phyloP scores from a whole-genome alignment of 2,797 vertebrate genomes.

The Heteromormyrus szaboi region DNA sequence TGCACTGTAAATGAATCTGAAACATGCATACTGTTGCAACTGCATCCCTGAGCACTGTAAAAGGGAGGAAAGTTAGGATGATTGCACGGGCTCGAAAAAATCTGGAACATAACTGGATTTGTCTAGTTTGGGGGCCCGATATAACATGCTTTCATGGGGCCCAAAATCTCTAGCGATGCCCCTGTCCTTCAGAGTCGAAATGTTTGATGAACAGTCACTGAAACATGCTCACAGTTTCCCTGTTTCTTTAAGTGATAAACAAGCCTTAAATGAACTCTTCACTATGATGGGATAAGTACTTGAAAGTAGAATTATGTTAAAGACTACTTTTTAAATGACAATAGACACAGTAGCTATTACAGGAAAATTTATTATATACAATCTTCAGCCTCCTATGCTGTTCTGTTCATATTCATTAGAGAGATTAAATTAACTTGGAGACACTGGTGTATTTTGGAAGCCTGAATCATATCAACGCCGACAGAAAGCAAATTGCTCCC shows the following conservation, averaged over 20 bases:
- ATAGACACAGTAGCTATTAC: neutral
- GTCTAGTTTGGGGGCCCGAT: neutral
- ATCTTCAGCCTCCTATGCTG: neutral
- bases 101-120: neutral
- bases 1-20: neutral
- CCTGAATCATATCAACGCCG: neutral
- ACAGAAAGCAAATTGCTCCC: neutral
- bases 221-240: neutral
- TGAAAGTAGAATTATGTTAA: neutral
- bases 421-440: neutral
- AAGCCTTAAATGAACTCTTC: neutral
- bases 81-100: neutral
- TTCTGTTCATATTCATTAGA: slow-evolving; percentile 1
- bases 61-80: neutral
- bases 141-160: neutral
- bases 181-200: neutral
- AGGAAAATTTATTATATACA: neutral
- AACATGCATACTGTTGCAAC: neutral
- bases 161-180: neutral
- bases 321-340: neutral
- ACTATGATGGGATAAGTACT: neutral
- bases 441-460: neutral
- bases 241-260: neutral
- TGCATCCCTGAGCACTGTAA: neutral
- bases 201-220: neutral